These are phyloP conservation scores for Cichlasoma orientale DNA, from an alignment of 2,797 vertebrate genomes.

Conservation along the genomic window DNA sequence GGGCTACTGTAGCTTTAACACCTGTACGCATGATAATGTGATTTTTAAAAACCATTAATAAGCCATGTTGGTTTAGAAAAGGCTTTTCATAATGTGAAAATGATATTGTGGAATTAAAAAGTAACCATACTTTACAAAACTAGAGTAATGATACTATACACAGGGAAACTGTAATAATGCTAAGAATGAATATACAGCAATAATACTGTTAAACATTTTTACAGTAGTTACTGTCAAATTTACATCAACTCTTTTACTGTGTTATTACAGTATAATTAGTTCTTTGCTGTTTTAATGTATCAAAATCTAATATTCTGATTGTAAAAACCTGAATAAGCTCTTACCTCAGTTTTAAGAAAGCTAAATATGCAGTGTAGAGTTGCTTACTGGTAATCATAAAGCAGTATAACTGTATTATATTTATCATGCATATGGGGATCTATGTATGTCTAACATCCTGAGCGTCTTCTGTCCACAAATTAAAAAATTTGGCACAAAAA, in stretches of 20 bases:
- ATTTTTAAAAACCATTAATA: neutral
- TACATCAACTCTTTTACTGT: neutral
- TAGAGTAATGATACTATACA: accelerated
- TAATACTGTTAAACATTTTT: neutral
- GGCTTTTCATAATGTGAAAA: neutral
- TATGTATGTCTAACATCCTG: neutral
- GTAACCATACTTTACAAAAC: neutral
- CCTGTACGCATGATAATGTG: neutral
- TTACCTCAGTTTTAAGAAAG: neutral
- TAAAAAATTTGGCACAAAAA: too few relatives aligned
- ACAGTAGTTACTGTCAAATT: neutral
- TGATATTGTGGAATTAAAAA: neutral
- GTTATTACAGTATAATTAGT: neutral
- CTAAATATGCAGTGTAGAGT: too few relatives aligned
- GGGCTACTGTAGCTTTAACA: accelerated
- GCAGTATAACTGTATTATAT: neutral
- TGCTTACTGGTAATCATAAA: neutral
- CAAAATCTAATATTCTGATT: neutral
- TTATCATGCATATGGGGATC: too few relatives aligned
- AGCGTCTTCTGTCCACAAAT: neutral
- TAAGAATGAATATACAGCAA: neutral
- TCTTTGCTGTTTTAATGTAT: neutral
- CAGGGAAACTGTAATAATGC: neutral
- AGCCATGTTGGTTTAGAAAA: neutral
- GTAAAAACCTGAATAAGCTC: neutral